phyloP scores from a whole-genome alignment of 2,888 invertebrate species.

The Hemithea aestivaria region DNA sequence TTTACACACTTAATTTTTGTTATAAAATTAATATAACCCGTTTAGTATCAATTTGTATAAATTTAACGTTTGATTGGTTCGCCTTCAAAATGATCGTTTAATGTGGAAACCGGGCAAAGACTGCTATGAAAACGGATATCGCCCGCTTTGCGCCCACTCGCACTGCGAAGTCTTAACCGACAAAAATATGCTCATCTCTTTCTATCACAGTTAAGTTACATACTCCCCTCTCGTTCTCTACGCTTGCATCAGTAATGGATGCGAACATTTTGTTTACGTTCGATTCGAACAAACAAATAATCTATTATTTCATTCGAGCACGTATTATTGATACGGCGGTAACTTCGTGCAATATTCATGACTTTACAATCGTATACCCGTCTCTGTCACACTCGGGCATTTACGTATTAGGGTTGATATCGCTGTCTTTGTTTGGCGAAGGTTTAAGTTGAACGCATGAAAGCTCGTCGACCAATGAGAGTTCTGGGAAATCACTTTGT shows the following conservation, averaged over 20 bases:
- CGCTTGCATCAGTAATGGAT: conserved; percentile 68
- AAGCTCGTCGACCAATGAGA: conserved; percentile 53
- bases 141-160: conserved; percentile 37
- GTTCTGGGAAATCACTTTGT: conserved; percentile 62
- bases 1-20: conserved; percentile 80
- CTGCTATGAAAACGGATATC: conserved; percentile 73
- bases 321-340: conserved; percentile 76
- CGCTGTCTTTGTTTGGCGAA: conserved; percentile 39
- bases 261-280: conserved; percentile 77
- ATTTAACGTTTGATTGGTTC: conserved; percentile 78
- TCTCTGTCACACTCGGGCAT: conserved; percentile 41
- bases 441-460: conserved; percentile 53
- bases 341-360: conserved; percentile 70
- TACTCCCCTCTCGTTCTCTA: conserved; percentile 34
- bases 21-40: conserved; percentile 79
- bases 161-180: conserved; percentile 21
- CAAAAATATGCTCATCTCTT: conserved; percentile 43
- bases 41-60: conserved; percentile 79
- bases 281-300: conserved; percentile 78
- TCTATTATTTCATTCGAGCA: conserved; percentile 79
- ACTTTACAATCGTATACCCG: conserved; percentile 37
- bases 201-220: conserved; percentile 32
- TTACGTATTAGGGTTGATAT: neutral
- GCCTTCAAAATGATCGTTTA: conserved; percentile 77
- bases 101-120: conserved; percentile 72